Conservation (phyloP, 2,888 invertebrate species). For the Dolichopus griseipennis region DNA sequence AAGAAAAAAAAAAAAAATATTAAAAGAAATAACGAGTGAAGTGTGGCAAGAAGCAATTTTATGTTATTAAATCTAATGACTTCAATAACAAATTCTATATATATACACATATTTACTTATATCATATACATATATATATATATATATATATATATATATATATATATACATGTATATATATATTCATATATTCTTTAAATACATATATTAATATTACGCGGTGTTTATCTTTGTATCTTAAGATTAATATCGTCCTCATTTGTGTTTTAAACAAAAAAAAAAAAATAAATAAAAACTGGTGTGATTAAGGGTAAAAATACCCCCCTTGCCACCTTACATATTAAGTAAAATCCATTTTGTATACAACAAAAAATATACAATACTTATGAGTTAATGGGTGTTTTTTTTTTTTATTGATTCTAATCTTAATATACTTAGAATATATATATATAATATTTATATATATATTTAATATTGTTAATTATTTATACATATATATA, state of each 20-base stretch:
- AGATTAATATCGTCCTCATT: slow-evolving; percentile 6
- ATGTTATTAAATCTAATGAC: slow-evolving; percentile 4
- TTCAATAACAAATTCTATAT: background rate
- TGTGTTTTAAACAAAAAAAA: too few relatives aligned
- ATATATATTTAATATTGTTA: too few relatives aligned
- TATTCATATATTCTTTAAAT: too few relatives aligned
- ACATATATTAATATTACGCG: background rate
- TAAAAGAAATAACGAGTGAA: background rate
- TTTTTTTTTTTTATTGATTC: background rate
- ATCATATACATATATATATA: background rate
- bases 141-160: too few relatives aligned
- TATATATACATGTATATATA: too few relatives aligned
- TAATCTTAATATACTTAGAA: background rate
- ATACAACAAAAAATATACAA: background rate
- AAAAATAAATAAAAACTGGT: too few relatives aligned
- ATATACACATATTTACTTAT: background rate
- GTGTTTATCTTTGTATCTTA: background rate
- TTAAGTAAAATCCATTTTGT: too few relatives aligned
- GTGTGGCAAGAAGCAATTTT: slow-evolving; percentile 3
- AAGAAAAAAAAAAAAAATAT: background rate
- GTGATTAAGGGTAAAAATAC: background rate
- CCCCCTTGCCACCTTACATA: too few relatives aligned
- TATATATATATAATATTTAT: too few relatives aligned
- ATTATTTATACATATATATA: too few relatives aligned
- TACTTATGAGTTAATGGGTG: background rate